phyloP scores from a whole-genome alignment of 1,140 invertebrate genomes.

The Oryzaephilus surinamensis region DNA sequence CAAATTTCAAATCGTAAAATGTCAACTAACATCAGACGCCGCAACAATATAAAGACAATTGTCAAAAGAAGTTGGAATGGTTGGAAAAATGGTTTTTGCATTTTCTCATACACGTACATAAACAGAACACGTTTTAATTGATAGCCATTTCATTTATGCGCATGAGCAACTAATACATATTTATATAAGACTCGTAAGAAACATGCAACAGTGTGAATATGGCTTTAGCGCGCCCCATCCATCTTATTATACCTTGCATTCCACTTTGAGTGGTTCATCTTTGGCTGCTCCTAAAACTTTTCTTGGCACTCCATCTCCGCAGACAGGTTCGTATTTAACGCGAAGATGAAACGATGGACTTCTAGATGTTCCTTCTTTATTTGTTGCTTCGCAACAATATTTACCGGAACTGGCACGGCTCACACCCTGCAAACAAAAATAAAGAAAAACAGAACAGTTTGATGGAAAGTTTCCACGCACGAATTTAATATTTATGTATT shows the following conservation, averaged over 20 bases:
- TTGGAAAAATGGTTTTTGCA: too few species aligned
- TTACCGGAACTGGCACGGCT: conserved; percentile 38
- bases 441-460: background rate
- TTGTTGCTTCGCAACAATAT: conserved; percentile 43
- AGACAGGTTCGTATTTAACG: conserved; percentile 40
- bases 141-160: too few species aligned
- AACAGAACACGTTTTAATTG: too few species aligned
- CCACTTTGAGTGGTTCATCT: conserved; percentile 43
- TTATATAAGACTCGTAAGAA: too few species aligned
- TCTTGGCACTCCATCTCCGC: conserved; percentile 37
- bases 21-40: too few species aligned
- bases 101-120: too few species aligned
- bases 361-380: conserved; percentile 37
- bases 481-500: background rate
- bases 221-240: conserved; percentile 2
- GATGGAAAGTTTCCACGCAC: background rate
- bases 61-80: too few species aligned
- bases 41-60: too few species aligned
- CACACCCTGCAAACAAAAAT: conserved; percentile 31
- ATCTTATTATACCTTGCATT: conserved; percentile 38
- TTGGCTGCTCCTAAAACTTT: conserved; percentile 47
- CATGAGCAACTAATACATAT: too few species aligned
- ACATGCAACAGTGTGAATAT: too few species aligned
- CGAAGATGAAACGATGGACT: conserved; percentile 32
- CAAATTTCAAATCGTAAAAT: too few species aligned